phyloP scores from a whole-genome alignment of 2,797 vertebrate genomes.

The Molothrus ater region DNA sequence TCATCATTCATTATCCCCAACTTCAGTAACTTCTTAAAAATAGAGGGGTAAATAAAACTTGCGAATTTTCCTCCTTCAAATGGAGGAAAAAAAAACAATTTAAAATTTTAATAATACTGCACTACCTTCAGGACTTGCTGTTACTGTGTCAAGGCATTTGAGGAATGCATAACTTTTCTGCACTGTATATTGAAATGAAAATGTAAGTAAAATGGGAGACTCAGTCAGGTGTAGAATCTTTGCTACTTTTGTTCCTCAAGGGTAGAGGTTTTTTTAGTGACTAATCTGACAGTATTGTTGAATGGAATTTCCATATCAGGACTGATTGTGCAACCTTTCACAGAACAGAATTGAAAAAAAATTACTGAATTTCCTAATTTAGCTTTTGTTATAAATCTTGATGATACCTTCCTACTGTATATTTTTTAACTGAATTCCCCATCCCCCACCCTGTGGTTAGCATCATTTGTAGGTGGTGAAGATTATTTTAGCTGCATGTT shows the following conservation, averaged over 20 bases:
- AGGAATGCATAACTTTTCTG: not conserved
- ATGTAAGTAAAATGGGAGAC: not conserved
- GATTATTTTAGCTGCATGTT: not conserved
- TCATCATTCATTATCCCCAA: not conserved
- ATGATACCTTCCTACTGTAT: not conserved
- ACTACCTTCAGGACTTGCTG: not conserved
- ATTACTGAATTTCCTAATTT: not conserved
- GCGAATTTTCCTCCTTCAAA: not conserved
- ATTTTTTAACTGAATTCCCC: not conserved
- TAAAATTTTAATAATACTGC: not conserved
- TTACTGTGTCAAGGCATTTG: not conserved
- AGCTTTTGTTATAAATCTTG: not conserved
- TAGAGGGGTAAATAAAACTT: not conserved
- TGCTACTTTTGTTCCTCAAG: not conserved
- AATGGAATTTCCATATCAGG: not conserved
- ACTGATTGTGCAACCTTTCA: not conserved
- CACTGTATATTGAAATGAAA: not conserved
- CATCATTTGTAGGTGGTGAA: not conserved
- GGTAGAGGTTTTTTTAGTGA: not conserved
- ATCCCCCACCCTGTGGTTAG: not conserved
- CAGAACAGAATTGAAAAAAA: not conserved
- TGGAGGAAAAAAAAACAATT: not conserved
- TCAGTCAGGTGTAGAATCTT: not conserved
- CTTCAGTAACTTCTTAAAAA: not conserved
- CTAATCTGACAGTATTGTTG: not conserved